Conservation (phyloP, 2,888 invertebrate genomes). For the Drosophila cognata region DNA sequence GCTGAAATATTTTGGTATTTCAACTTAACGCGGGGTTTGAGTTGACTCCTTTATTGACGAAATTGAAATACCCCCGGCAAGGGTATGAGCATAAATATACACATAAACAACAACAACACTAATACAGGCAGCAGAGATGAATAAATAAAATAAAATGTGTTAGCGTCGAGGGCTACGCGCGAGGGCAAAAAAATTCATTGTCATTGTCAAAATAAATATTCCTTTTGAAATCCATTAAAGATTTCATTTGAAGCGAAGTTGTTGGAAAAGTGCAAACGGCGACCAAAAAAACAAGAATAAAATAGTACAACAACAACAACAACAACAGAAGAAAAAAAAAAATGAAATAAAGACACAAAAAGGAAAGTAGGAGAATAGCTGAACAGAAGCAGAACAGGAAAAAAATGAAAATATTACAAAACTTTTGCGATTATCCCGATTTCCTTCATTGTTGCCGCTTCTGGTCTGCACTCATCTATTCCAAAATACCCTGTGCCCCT, state of each 20-base stretch:
- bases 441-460: conserved; percentile 29
- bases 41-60: background rate
- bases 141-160: conserved; percentile 66
- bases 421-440: conserved; percentile 69
- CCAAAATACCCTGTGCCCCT: background rate
- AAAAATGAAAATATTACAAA: conserved; percentile 69
- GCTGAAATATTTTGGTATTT: background rate
- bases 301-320: conserved; percentile 6
- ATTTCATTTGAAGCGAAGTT: conserved; percentile 66
- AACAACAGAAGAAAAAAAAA: background rate
- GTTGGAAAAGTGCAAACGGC: conserved; percentile 64
- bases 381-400: conserved; percentile 13
- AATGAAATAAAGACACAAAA: conserved; percentile 14
- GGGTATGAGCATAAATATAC: conserved; percentile 5
- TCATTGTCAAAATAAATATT: conserved; percentile 74
- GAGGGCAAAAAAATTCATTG: conserved; percentile 60
- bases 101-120: conserved; percentile 9
- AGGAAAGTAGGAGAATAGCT: conserved; percentile 23
- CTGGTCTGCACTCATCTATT: conserved; percentile 8
- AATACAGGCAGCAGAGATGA: conserved; percentile 38
- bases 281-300: conserved; percentile 19
- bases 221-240: conserved; percentile 71
- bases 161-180: conserved; percentile 12
- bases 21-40: background rate
- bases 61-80: background rate